Percentiles rank a stretch among this genome's conserved stretches.
These are phyloP conservation scores for Rutpela maculata DNA, from an alignment of 2,888 invertebrate genomes.

Conservation along the genomic window DNA sequence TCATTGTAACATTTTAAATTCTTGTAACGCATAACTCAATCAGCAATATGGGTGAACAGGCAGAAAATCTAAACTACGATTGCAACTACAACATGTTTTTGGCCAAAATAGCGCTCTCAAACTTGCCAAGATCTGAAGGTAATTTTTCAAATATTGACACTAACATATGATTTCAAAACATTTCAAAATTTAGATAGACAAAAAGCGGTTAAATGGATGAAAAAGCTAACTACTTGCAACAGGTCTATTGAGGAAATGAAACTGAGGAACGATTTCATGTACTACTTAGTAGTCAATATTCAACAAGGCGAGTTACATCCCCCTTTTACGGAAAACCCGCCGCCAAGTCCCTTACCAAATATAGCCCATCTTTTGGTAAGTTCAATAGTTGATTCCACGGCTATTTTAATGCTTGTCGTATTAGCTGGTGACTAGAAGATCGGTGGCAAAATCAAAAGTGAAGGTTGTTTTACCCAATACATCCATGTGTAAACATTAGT, in stretches of 20 bases:
- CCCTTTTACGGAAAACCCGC: constrained; percentile 76
- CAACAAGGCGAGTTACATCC: constrained; percentile 73
- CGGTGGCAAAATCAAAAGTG: too few relatives aligned
- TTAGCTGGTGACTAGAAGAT: background rate
- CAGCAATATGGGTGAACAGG: constrained; percentile 69
- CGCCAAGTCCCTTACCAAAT: constrained; percentile 72
- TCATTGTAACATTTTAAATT: constrained; percentile 51
- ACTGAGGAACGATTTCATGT: constrained; percentile 76
- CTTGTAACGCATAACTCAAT: constrained; percentile 45
- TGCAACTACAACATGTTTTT: constrained; percentile 76
- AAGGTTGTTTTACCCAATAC: too few relatives aligned
- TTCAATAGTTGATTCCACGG: background rate
- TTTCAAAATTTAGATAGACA: constrained; percentile 71
- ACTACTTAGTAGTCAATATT: constrained; percentile 74
- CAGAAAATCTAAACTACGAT: constrained; percentile 75
- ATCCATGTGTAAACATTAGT: too few relatives aligned
- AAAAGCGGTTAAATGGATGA: constrained; percentile 74
- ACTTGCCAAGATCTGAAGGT: constrained; percentile 68
- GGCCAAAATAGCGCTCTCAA: constrained; percentile 73
- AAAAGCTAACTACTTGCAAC: constrained; percentile 74
- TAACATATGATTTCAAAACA: constrained; percentile 23
- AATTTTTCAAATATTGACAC: constrained; percentile 36
- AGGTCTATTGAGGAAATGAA: constrained; percentile 75
- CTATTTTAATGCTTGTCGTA: background rate
- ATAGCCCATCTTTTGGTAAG: constrained; percentile 73